These are phyloP conservation scores for Nasonia oneida DNA, from an alignment of 2,888 invertebrate species.

Conservation along the genomic window DNA sequence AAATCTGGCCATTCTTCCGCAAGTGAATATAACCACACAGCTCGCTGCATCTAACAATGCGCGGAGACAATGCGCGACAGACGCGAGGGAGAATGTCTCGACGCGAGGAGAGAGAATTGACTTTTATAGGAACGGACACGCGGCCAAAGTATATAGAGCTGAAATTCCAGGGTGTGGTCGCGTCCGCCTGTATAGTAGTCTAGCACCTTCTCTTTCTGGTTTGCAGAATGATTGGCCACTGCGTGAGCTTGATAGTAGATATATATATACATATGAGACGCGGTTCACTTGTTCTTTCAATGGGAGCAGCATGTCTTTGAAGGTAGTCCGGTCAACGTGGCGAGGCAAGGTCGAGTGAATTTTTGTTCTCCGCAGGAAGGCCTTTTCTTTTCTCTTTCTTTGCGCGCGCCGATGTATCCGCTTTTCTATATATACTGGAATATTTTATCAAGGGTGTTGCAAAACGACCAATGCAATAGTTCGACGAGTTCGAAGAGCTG, in stretches of 20 bases:
- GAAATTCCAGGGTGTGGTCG: constrained; percentile 76
- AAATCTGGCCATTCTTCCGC: constrained; percentile 38
- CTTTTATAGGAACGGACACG: constrained; percentile 41
- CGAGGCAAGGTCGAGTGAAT: constrained; percentile 66
- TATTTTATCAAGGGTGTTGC: constrained; percentile 17
- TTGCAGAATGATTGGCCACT: constrained; percentile 8
- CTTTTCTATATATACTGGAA: constrained; percentile 21
- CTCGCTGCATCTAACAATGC: constrained; percentile 35
- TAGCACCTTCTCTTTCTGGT: constrained; percentile 63
- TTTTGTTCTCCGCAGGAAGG: neutral
- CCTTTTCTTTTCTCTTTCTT: constrained; percentile 51
- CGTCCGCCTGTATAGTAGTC: constrained; percentile 48
- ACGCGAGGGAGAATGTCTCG: neutral
- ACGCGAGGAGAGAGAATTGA: constrained; percentile 6
- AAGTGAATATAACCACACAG: constrained; percentile 5
- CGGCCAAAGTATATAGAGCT: constrained; percentile 65
- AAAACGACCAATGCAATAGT: neutral
- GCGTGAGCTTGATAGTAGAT: neutral
- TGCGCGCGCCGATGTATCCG: neutral
- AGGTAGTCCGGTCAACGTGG: constrained; percentile 63
- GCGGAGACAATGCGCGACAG: constrained; percentile 30
- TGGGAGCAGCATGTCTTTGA: constrained; percentile 65
- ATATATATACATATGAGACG: neutral
- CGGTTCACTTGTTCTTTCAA: constrained; percentile 35
- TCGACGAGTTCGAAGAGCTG: neutral